phyloP scores from a whole-genome alignment of 2,797 vertebrate genomes.

The Diceros bicornis region DNA sequence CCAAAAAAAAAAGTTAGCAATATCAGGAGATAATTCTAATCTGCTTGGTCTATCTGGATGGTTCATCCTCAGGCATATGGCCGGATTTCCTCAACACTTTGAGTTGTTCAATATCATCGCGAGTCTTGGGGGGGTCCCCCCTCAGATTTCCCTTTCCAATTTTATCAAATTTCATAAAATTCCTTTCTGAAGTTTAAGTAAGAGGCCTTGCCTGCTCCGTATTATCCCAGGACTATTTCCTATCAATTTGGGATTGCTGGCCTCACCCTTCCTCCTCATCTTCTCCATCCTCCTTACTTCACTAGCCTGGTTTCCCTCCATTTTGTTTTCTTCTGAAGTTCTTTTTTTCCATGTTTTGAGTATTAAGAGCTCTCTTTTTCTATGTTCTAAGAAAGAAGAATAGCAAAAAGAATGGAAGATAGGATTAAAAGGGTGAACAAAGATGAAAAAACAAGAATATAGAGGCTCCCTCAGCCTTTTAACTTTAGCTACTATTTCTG shows the following conservation, averaged over 20 bases:
- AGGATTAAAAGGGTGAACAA: neutral
- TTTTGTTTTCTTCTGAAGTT: conserved; percentile 39
- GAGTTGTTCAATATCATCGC: neutral
- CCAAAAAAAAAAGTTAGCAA: neutral
- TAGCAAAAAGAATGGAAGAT: neutral
- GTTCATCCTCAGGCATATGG: neutral
- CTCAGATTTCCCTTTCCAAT: conserved; percentile 6
- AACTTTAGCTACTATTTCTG: neutral
- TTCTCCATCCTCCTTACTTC: neutral
- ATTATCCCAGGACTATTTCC: neutral
- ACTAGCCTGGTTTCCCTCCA: neutral
- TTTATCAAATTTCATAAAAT: conserved; percentile 34
- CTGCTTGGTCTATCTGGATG: neutral
- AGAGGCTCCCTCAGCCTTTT: neutral
- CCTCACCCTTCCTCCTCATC: neutral
- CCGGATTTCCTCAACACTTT: neutral
- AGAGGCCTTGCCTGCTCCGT: neutral
- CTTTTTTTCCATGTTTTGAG: neutral
- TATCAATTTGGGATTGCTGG: neutral
- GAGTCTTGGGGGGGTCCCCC: neutral
- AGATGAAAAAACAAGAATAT: neutral
- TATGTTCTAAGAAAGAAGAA: conserved; percentile 14
- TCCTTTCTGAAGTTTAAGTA: conserved; percentile 32
- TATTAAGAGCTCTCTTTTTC: conserved; percentile 14
- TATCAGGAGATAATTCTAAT: neutral